A percentile compares a stretch with the other conserved stretches of the same genome.
Evolutionary conservation across 2,888 invertebrate species (phyloP).

Genomic region (Miltochrista miniata): DNA sequence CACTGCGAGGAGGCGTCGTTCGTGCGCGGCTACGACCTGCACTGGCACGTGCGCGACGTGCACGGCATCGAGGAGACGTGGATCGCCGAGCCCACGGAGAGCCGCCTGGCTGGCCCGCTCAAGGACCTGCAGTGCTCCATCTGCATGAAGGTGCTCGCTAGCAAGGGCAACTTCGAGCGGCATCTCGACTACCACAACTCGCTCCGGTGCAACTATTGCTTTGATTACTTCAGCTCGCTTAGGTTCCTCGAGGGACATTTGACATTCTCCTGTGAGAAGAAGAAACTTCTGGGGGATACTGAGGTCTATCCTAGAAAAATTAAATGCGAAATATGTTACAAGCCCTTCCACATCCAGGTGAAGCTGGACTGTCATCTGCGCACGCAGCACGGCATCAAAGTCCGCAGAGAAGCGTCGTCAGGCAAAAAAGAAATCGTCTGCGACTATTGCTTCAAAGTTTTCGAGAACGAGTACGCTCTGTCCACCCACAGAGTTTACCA

Average conservation of each 20-base stretch:
- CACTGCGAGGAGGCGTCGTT: slow-evolving; percentile 67
- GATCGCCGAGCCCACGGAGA: slow-evolving; percentile 65
- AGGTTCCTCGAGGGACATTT: slow-evolving; percentile 76
- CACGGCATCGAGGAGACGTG: slow-evolving; percentile 73
- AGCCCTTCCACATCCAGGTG: slow-evolving; percentile 77
- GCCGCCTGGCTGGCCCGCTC: slow-evolving; percentile 60
- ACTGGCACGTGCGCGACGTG: slow-evolving; percentile 69
- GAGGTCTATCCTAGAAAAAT: slow-evolving; percentile 70
- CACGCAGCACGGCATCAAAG: slow-evolving; percentile 63
- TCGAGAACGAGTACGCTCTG: slow-evolving; percentile 72
- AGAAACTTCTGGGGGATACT: slow-evolving; percentile 68
- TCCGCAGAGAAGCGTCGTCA: slow-evolving; percentile 51
- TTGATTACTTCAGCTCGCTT: slow-evolving; percentile 70
- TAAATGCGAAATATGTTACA: slow-evolving; percentile 76
- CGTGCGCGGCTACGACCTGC: slow-evolving; percentile 68
- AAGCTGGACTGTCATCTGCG: slow-evolving; percentile 77
- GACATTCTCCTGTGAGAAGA: slow-evolving; percentile 73
- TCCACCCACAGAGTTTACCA: slow-evolving; percentile 72
- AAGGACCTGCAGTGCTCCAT: slow-evolving; percentile 76
- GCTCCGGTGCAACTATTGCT: slow-evolving; percentile 78
- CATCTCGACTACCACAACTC: slow-evolving; percentile 79
- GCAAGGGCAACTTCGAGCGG: slow-evolving; percentile 75
- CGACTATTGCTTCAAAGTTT: slow-evolving; percentile 76
- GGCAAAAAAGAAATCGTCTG: slow-evolving; percentile 66
- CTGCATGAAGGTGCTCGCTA: slow-evolving; percentile 73